Evolutionary conservation across 2,888 invertebrate genomes (phyloP).

Genomic region (Noctua fimbriata): DNA sequence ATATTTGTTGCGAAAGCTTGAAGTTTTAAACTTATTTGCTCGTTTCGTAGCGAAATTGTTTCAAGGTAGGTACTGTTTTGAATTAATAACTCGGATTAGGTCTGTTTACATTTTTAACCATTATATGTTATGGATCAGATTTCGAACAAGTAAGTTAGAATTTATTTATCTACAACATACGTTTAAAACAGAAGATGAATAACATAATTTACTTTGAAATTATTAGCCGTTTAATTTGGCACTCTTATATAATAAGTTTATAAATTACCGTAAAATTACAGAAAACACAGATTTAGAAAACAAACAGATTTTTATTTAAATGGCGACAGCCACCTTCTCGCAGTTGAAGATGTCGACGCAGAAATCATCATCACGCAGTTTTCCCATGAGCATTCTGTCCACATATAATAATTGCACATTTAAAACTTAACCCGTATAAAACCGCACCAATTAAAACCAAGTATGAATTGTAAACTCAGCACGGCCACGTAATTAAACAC

Average conservation of each 20-base stretch:
- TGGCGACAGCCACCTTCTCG: neutral
- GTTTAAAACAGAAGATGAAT: neutral
- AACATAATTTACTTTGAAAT: neutral
- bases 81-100: neutral
- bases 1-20: slow-evolving; percentile 28
- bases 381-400: neutral
- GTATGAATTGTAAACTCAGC: slow-evolving; percentile 6
- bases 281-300: neutral
- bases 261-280: neutral
- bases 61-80: neutral
- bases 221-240: neutral
- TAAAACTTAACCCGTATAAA: slow-evolving; percentile 7
- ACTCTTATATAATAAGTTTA: neutral
- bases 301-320: neutral
- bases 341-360: neutral
- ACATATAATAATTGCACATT: neutral
- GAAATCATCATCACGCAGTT: neutral
- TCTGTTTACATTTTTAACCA: neutral
- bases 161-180: neutral
- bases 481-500: slow-evolving; percentile 42
- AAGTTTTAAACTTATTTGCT: slow-evolving; percentile 13
- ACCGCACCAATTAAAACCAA: slow-evolving; percentile 3
- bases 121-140: neutral
- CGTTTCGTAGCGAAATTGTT: slow-evolving; percentile 8
- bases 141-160: neutral